These are phyloP conservation scores for Eugnorisma glareosa DNA, from an alignment of 2,888 invertebrate genomes.

Conservation along the genomic window DNA sequence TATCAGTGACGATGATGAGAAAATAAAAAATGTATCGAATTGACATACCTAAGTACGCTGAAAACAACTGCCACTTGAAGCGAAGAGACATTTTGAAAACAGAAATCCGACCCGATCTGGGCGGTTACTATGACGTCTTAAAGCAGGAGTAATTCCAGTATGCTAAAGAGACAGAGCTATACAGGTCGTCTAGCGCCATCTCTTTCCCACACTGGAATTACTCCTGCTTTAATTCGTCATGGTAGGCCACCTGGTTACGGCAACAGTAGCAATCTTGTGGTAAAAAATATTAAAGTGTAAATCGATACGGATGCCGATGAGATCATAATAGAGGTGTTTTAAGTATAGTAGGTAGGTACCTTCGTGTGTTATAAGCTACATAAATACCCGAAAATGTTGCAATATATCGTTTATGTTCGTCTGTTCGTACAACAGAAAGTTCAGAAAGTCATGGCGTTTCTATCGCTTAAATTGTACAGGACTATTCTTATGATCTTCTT, in stretches of 20 bases:
- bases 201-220: no score
- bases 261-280: conserved; percentile 27
- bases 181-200: no score
- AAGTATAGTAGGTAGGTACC: conserved; percentile 15
- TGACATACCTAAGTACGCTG: no score
- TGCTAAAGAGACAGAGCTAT: no score
- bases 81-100: not conserved
- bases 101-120: not conserved
- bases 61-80: no score
- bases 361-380: conserved; percentile 42
- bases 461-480: not conserved
- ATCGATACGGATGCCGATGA: conserved; percentile 34
- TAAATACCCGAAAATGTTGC: not conserved
- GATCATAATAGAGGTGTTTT: conserved; percentile 33
- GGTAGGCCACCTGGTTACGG: no score
- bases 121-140: no score
- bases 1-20: not conserved
- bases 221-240: no score
- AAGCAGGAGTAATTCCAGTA: no score
- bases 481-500: not conserved
- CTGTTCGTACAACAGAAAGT: not conserved
- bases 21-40: not conserved
- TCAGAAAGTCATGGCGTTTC: not conserved
- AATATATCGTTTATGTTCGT: not conserved
- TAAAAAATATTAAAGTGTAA: conserved; percentile 13